Conservation (phyloP, 92 coral and sea anemone species). For the Porites lobata region DNA sequence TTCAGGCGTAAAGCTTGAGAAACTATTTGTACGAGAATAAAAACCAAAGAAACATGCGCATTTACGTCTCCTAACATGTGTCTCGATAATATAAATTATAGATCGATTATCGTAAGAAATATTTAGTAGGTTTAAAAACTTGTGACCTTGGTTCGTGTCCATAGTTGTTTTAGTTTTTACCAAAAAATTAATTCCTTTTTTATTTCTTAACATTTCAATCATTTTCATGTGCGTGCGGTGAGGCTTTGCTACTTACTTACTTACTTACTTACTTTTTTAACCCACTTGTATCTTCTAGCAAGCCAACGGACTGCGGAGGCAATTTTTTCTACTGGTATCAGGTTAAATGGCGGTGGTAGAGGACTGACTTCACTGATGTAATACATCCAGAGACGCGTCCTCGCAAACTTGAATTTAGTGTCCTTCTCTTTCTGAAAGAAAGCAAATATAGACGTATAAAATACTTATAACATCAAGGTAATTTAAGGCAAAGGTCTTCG, state of each 20-base stretch:
- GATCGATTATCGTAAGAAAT: too few relatives aligned
- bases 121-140: too few relatives aligned
- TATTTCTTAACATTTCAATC: too few relatives aligned
- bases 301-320: conserved; percentile 20
- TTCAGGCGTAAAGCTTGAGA: too few relatives aligned
- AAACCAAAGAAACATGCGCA: too few relatives aligned
- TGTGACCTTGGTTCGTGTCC: too few relatives aligned
- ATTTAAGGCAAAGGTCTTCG: background rate
- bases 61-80: too few relatives aligned
- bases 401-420: conserved; percentile 80
- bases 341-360: conserved; percentile 84
- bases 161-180: too few relatives aligned
- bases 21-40: too few relatives aligned
- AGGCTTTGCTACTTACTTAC: background rate
- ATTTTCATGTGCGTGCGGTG: background rate
- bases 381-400: conserved; percentile 92
- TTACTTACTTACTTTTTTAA: conserved; percentile 4
- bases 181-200: too few relatives aligned
- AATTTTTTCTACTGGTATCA: conserved; percentile 66
- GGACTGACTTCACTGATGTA: conserved; percentile 81
- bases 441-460: background rate
- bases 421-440: conserved; percentile 76
- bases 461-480: background rate
- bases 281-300: conserved; percentile 11
- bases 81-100: too few relatives aligned